phyloP scores from a whole-genome alignment of 1,140 invertebrate genomes.

The Conus betulinus region DNA sequence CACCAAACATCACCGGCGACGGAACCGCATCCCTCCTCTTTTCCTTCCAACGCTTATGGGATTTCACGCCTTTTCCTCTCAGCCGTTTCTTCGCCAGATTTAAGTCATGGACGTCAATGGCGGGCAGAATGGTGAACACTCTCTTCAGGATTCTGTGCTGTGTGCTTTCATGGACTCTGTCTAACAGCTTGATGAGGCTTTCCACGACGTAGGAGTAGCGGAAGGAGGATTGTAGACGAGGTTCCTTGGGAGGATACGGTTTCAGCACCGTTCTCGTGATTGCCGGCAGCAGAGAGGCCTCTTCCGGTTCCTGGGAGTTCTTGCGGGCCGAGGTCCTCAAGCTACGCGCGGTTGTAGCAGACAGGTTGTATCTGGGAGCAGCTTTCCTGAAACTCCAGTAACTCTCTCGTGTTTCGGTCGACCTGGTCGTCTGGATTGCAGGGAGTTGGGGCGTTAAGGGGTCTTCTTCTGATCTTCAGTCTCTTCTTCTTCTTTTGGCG shows the following conservation, averaged over 20 bases:
- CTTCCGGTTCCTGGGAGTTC: neutral
- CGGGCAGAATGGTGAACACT: neutral
- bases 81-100: neutral
- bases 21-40: neutral
- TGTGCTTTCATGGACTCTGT: neutral
- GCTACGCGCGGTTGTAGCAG: neutral
- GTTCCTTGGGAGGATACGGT: neutral
- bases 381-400: slow-evolving; percentile 1
- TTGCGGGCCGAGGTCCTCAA: neutral
- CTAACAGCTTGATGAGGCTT: neutral
- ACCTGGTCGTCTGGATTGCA: neutral
- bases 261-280: neutral
- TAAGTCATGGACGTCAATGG: neutral
- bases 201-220: neutral
- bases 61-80: neutral
- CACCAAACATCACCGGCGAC: neutral
- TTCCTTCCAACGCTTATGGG: neutral
- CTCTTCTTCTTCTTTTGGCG: neutral
- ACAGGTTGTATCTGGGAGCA: neutral
- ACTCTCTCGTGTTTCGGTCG: neutral
- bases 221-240: neutral
- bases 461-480: neutral
- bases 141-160: neutral
- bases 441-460: neutral
- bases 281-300: neutral